phyloP scores from a whole-genome alignment of 1,140 invertebrate genomes.

The fruit fly (Drosophila melanogaster) region DNA sequence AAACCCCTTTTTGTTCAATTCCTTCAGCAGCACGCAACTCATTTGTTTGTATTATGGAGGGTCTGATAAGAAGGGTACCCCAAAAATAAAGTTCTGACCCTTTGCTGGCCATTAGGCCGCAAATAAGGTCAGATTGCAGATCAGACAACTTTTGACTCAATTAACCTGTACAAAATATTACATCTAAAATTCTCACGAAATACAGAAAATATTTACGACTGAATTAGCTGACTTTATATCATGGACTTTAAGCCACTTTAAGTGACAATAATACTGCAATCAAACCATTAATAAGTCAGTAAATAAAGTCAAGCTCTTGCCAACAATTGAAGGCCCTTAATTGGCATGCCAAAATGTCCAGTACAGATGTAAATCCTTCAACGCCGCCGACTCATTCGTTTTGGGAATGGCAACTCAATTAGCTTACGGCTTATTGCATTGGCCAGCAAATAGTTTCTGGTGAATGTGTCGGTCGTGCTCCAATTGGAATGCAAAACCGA shows the following conservation, averaged over 20 bases:
- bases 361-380: conserved; percentile 28
- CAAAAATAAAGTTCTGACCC: conserved; percentile 44
- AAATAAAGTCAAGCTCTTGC: neutral
- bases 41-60: conserved; percentile 65
- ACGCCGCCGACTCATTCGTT: conserved; percentile 54
- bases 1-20: neutral
- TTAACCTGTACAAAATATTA: conserved; percentile 1
- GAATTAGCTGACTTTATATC: neutral
- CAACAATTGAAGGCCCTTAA: conserved; percentile 5
- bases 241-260: neutral
- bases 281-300: neutral
- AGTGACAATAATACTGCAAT: neutral
- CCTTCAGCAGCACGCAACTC: conserved; percentile 56
- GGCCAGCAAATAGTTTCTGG: conserved; percentile 44
- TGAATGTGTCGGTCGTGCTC: conserved; percentile 78
- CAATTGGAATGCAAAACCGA: conserved; percentile 79
- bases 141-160: conserved; percentile 15
- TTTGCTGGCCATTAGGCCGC: conserved; percentile 26
- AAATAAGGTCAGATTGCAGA: conserved; percentile 27
- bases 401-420: conserved; percentile 65
- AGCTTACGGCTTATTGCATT: conserved; percentile 52
- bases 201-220: neutral
- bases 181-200: neutral
- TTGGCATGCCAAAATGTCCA: neutral
- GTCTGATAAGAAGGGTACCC: conserved; percentile 38